These are phyloP conservation scores for Chrysemys picta DNA, from an alignment of 2,113 vertebrate genomes.

Conservation along the genomic window DNA sequence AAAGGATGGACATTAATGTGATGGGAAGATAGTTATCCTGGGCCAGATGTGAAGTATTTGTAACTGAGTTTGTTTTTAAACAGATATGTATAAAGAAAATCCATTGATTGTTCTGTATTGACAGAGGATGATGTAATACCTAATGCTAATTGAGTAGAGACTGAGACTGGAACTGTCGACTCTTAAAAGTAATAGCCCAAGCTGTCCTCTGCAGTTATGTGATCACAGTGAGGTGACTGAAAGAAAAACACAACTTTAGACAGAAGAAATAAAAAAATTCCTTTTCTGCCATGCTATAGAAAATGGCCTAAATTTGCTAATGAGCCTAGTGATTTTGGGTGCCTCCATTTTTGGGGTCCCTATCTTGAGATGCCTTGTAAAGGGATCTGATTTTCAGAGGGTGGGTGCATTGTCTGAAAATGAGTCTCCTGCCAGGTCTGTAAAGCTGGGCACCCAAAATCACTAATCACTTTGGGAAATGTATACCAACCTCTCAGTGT, in stretches of 20 bases:
- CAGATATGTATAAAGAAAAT: background rate
- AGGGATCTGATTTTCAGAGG: background rate
- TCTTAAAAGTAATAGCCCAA: background rate
- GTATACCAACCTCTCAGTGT: no score
- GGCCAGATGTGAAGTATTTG: no score
- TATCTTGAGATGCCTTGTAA: background rate
- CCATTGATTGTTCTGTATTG: background rate
- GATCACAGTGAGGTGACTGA: background rate
- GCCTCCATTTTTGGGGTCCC: background rate
- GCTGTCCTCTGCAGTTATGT: no score
- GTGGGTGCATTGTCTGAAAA: background rate
- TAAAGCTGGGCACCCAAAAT: background rate
- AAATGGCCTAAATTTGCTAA: background rate
- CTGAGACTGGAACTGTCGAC: background rate
- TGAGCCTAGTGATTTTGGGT: background rate
- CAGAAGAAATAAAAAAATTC: background rate
- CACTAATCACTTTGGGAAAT: no score
- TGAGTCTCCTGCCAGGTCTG: background rate
- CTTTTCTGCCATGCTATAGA: background rate
- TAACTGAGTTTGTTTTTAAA: background rate
- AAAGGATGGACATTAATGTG: no score
- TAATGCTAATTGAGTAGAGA: background rate
- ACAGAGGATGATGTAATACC: background rate
- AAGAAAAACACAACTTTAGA: background rate
- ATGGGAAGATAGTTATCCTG: no score